Percentiles rank a stretch among this genome's conserved stretches.
Conservation (phyloP, 2,113 vertebrate genomes). For the Lophotis ruficrista region DNA sequence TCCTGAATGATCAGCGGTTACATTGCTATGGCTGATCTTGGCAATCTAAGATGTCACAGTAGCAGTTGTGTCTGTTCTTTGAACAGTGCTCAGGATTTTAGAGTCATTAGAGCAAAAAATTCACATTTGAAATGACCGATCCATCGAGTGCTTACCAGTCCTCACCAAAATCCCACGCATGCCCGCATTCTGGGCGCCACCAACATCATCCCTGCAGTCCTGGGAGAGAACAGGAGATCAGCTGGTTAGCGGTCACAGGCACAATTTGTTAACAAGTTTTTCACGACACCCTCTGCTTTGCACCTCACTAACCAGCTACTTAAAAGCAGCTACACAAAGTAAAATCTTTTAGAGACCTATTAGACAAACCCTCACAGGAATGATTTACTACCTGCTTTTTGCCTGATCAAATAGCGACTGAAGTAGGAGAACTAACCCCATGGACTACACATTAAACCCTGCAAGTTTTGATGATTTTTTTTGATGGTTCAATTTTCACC, state of each 20-base stretch:
- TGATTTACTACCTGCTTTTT: background rate
- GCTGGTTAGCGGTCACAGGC: background rate
- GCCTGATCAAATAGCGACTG: background rate
- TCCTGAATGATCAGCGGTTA: background rate
- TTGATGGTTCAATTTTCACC: background rate
- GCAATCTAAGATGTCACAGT: background rate
- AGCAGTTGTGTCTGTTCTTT: background rate
- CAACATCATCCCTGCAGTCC: conserved; percentile 94
- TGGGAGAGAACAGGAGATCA: conserved; percentile 35
- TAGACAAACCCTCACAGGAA: background rate
- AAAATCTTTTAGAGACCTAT: background rate
- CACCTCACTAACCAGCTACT: background rate
- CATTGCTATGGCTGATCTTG: background rate
- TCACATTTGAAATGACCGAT: rapidly evolving
- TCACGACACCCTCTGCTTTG: background rate
- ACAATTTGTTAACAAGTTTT: background rate
- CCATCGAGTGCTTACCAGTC: conserved; percentile 79
- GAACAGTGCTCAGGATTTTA: background rate
- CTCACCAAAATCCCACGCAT: conserved; percentile 93
- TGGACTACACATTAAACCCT: background rate
- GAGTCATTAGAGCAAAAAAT: background rate
- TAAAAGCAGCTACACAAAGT: rapidly evolving
- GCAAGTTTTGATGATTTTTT: background rate
- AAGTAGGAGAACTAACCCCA: background rate
- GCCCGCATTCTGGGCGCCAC: conserved; percentile 87